Base-by-base conservation (phyloP, 2,797 vertebrate genomes). In the Furcifer pardalis region DNA sequence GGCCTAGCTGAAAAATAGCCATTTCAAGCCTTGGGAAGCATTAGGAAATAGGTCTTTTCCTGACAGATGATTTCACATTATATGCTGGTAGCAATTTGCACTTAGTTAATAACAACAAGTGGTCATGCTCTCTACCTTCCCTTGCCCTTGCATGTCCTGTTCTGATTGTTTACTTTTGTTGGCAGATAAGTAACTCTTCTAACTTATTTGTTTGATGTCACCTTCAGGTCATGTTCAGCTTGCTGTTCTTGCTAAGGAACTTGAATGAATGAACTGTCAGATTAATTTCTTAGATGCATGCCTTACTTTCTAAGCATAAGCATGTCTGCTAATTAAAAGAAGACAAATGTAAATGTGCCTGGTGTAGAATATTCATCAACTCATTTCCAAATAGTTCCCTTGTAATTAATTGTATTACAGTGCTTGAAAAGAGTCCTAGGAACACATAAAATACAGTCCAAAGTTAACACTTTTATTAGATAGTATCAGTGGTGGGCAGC, bases 301-400 rank as follows among this genome's bases (percentile, higher is more conserved):
- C n/a, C 2, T 59, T 3, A 0, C 77, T 0, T 35, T 74, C 52
- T 40, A 30, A 23, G 69, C 7, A 1, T 15, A 30, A 5, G 19
- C 49, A 0, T 0, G 23, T 25, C 86, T 81, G 79, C 0, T 30
- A 74, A 66, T 84, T 88, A 62, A 40, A 17, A 19, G 74, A 37
- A 42, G 79, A 69, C 73, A 79, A 32, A 13, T 0, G 0, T 82
- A 56, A 87, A 91, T 87, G 66, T 0, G 46, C n/a, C 79, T 68
- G 49, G 21, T 25, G 40, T 30, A 84, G 87, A 59, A 35, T n/a
- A 82, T 66, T 63, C 85, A 3, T 82, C 25, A 60, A 49, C 56
- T 87, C 79, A 5, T 72, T 83, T 88, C 7, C 82, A 87, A 82
- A 76, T 56, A 75, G 79, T 72, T 76, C 77, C 85, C 35, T 65